Evolutionary conservation across 1,140 invertebrate species (phyloP).

Genomic region (Telenomus remus): DNA sequence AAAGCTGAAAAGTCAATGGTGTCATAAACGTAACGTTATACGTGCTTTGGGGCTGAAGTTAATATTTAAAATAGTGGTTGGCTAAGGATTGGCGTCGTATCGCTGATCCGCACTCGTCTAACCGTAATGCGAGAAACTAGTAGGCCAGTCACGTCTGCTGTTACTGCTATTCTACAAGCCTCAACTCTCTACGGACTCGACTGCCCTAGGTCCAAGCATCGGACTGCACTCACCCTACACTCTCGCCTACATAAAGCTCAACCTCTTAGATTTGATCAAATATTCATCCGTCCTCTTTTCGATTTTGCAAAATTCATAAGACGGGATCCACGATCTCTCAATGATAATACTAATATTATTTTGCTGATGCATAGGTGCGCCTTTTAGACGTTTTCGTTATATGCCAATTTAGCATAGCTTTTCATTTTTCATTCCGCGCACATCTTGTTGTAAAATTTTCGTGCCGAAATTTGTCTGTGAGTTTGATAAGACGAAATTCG

Average conservation of each 20-base stretch:
- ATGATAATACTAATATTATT: conserved; percentile 54
- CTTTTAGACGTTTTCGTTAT: conserved; percentile 22
- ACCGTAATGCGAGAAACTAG: conserved; percentile 66
- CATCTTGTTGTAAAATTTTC: background rate
- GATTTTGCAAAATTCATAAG: conserved; percentile 56
- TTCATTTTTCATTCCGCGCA: conserved; percentile 5
- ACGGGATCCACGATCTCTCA: conserved; percentile 43
- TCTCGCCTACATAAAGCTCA: conserved; percentile 42
- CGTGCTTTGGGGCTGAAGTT: conserved; percentile 61
- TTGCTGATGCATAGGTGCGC: conserved; percentile 32
- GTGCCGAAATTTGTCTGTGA: background rate
- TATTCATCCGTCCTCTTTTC: conserved; percentile 61
- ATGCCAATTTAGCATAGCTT: conserved; percentile 10
- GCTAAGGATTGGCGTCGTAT: conserved; percentile 70
- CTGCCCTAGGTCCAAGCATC: conserved; percentile 51
- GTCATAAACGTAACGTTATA: conserved; percentile 69
- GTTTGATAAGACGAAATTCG: background rate
- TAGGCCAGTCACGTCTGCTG: conserved; percentile 69
- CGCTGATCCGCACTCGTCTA: conserved; percentile 69
- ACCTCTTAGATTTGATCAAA: conserved; percentile 62
- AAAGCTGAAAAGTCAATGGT: conserved; percentile 59
- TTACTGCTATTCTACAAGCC: conserved; percentile 63
- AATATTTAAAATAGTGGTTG: conserved; percentile 61
- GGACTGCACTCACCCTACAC: conserved; percentile 39
- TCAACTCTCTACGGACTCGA: conserved; percentile 52